These are phyloP conservation scores for Tokudaia muenninki DNA, from an alignment of 2,797 vertebrate species.

Conservation along the genomic window DNA sequence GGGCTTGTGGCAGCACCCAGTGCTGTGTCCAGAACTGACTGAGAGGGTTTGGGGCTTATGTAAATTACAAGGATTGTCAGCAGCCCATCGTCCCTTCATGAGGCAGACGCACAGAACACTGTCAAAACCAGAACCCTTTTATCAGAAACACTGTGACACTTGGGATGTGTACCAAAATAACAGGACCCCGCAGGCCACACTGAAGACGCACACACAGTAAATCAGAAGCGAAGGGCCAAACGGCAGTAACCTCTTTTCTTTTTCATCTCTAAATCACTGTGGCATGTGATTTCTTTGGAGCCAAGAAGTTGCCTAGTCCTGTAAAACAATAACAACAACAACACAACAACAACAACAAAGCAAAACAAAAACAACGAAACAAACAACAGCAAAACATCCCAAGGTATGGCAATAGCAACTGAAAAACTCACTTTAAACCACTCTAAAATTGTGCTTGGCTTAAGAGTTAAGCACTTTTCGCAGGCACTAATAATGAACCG, in stretches of 20 bases:
- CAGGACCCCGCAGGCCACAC: conserved; percentile 20
- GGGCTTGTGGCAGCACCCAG: neutral
- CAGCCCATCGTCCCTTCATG: neutral
- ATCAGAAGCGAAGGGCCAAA: conserved; percentile 69
- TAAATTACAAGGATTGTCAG: conserved; percentile 67
- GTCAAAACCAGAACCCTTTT: conserved; percentile 72
- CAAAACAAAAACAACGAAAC: neutral
- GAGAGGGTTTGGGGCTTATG: conserved; percentile 62
- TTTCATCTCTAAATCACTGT: conserved; percentile 69
- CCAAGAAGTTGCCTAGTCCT: conserved; percentile 40
- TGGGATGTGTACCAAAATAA: conserved; percentile 53
- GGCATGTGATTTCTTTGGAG: conserved; percentile 65
- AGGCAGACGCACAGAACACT: conserved; percentile 58
- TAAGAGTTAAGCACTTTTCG: conserved; percentile 57
- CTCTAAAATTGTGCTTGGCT: conserved; percentile 47
- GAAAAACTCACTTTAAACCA: conserved; percentile 68
- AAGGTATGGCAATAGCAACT: conserved; percentile 52
- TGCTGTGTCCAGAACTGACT: conserved; percentile 28
- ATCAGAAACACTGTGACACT: conserved; percentile 70
- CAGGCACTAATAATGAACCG: conserved; percentile 37
- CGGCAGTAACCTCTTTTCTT: conserved; percentile 63
- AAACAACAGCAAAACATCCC: conserved; percentile 49
- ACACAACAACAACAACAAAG: neutral
- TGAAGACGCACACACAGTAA: conserved; percentile 51
- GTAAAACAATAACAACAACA: neutral